Base-by-base conservation (phyloP, 2,113 vertebrate genomes). In the Nicator chloris region DNA sequence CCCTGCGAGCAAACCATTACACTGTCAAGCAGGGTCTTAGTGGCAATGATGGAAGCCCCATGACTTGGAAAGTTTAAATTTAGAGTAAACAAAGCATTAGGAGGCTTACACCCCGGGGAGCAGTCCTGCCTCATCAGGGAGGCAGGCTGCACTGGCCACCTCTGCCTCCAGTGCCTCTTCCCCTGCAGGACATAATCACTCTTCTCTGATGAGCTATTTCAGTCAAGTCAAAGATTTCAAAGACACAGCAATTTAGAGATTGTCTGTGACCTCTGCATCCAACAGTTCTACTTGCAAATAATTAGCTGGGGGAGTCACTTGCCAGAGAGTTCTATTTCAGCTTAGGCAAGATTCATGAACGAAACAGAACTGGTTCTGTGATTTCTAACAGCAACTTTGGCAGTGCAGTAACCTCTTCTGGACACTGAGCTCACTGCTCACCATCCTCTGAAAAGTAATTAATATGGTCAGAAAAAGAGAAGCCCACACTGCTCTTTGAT, bases 71-170 rank as follows among this genome's bases (percentile, higher is more conserved):
- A 91, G 93, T 92, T 94, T 94, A 96, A 95, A 94, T 81, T 92
- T 90, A 95, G 90, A 90, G 85, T 92, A 93, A 95, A 95, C 82
- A 96, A 93, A 86, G 88, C 86, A 94, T 96, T 95, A 94, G 77
- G 33, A 90, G 65, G 60, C n/a, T 90, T 93, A 83, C 13, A 90
- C 35, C 82, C 69, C 0, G 0, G 79, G 76, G 60, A 94, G 60
- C 60, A 82, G 28, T 77, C 76, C 64, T 80, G 54, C 79, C 51
- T 91, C 44, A 71, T 85, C 85, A 91, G 90, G 70, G 45, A 87
- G 79, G 72, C 30, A 37, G 79, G 64, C 79, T 66, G 76, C 82
- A 54, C 45, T 1, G 4, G 45, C 40, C 93, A 91, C 60, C 64
- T 73, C 75, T 90, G 82, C 63, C 73, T 78, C 56, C 75, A 84